phyloP scores from a whole-genome alignment of 2,888 invertebrate genomes.

The Cantharis flavilabris region DNA sequence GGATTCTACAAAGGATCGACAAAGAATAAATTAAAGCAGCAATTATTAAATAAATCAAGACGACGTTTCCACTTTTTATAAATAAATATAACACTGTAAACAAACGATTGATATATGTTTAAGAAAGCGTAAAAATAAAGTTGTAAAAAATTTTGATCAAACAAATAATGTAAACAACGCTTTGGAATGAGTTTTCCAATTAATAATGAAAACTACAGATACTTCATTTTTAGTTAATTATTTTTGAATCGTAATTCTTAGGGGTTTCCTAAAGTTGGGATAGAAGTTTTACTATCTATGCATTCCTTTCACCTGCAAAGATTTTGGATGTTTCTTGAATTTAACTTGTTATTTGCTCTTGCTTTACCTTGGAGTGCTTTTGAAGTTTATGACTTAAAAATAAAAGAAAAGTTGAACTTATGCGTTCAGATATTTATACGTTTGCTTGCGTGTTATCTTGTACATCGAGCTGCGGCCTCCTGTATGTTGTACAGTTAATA shows the following conservation, averaged over 20 bases:
- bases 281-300: background rate
- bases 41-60: background rate
- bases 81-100: background rate
- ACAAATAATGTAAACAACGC: background rate
- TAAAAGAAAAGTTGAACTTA: background rate
- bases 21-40: background rate
- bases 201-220: background rate
- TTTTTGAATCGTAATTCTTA: background rate
- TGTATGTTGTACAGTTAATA: background rate
- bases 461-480: background rate
- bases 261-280: background rate
- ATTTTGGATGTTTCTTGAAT: background rate
- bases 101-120: background rate
- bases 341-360: background rate
- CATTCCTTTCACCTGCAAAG: background rate
- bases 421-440: background rate
- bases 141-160: background rate
- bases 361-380: background rate
- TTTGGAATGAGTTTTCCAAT: background rate
- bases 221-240: background rate
- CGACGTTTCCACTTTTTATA: background rate
- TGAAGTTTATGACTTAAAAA: background rate
- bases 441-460: background rate
- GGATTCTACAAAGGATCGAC: background rate
- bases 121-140: background rate